phyloP scores from a whole-genome alignment of 2,113 vertebrate genomes.

The Rana temporaria region DNA sequence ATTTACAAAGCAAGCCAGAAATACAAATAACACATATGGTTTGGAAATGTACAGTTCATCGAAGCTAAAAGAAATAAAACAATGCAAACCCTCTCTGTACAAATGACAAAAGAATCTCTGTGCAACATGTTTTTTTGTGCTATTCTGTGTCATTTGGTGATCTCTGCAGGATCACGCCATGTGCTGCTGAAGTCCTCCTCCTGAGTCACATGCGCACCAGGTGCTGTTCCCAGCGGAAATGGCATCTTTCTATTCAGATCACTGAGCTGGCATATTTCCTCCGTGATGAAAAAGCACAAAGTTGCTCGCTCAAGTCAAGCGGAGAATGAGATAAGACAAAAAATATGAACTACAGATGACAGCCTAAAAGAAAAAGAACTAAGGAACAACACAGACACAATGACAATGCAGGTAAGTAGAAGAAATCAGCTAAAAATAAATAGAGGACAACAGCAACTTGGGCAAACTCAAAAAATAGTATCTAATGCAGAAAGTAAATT shows the following conservation, averaged over 20 bases:
- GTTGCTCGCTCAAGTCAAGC: conserved; percentile 40
- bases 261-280: conserved; percentile 35
- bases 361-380: neutral
- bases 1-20: too few species aligned
- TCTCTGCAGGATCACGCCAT: conserved; percentile 36
- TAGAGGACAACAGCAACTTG: neutral
- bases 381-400: neutral
- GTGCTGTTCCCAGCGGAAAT: conserved; percentile 47
- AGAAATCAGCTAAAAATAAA: neutral
- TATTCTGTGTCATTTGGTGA: conserved; percentile 14
- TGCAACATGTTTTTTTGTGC: neutral
- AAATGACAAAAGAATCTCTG: neutral
- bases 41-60: too few species aligned
- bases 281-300: conserved; percentile 43
- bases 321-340: conserved; percentile 38
- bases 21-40: too few species aligned
- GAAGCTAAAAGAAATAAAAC: too few species aligned
- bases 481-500: neutral
- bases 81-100: neutral
- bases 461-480: neutral
- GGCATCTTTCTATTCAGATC: conserved; percentile 44
- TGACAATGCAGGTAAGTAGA: neutral
- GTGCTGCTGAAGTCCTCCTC: neutral
- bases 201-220: conserved; percentile 25
- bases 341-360: conserved; percentile 20